Evolutionary conservation across 2,113 vertebrate species (phyloP), one percentile per base, ranked within the genome.

Genomic region (Channa maculata): DNA sequence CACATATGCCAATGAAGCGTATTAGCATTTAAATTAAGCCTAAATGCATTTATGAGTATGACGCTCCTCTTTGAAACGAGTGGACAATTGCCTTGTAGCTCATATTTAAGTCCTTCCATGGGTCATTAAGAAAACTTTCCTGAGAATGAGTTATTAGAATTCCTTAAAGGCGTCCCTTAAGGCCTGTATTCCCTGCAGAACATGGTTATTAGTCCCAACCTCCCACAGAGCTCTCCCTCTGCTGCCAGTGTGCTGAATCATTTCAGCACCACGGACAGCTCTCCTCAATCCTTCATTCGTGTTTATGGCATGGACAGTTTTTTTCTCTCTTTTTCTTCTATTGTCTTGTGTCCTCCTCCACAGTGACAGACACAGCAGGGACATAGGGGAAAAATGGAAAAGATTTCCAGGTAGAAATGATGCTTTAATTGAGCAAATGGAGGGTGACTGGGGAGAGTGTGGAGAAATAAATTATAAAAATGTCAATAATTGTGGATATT

Each of bases 11-110:
- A 6, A 37, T 71, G 77, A 89, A 73, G 80, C 74, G 41, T 53
- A 90, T 91, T 90, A 80, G 79, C 83, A 91, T 91, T 88, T 90
- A 84, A 92, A 91, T 90, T 60, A 84, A 74, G 77, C 71, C 79
- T 86, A 79, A 86, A 82, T 55, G 70, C 61, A 8, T 86, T 65
- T 52, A 60, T 74, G 69, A 86, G 69, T 65, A 73, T 55, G 75
- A 73, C 41, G 51, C 60, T 74, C 41, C 36, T 67, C 59, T 79
- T 62, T 65, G 84, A 80, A 71, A 39, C 71, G 65, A 82, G 71
- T 64, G 74, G 82, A 86, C 86, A 86, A 58, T 85, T 77, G 59
- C 80, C 61, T 36, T 61, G 66, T 66, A 83, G 82, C 69, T 81
- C 10, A 4, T 46, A 50, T 51, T 77, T 8, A 53, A 84, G 85